phyloP scores from a whole-genome alignment of 2,797 vertebrate genomes.

The Diglossa cyanea region DNA sequence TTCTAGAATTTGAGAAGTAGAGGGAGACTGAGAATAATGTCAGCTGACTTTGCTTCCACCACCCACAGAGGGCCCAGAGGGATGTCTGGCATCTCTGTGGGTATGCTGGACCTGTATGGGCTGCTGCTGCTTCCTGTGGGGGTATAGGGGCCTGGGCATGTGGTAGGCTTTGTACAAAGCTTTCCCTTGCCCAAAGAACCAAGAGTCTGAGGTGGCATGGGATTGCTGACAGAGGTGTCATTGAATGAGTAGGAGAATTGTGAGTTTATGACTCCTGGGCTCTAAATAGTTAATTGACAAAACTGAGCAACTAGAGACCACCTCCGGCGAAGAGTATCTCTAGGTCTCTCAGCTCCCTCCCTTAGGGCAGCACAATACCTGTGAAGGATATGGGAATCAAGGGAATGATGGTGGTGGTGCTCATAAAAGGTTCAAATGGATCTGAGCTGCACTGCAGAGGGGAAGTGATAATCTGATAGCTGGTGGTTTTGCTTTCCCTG shows the following conservation, averaged over 20 bases:
- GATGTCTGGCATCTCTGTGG: background rate
- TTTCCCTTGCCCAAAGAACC: background rate
- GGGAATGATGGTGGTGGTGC: background rate
- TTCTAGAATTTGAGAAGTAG: background rate
- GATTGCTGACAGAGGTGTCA: background rate
- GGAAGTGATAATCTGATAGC: background rate
- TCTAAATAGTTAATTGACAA: background rate
- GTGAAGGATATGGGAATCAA: background rate
- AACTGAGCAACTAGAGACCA: background rate
- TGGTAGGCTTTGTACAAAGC: background rate
- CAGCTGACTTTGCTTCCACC: background rate
- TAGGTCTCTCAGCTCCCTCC: background rate
- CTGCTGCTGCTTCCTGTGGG: background rate
- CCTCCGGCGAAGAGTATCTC: background rate
- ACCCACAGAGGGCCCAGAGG: background rate
- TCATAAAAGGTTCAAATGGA: background rate
- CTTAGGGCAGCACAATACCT: background rate
- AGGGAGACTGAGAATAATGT: background rate
- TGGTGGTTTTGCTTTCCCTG: background rate
- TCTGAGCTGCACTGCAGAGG: background rate
- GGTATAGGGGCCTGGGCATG: fast-evolving
- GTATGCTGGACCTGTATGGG: background rate
- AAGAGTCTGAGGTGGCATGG: background rate
- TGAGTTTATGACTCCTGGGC: background rate
- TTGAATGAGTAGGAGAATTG: background rate